phyloP scores from a whole-genome alignment of 2,888 invertebrate species.

The Pyralis farinalis region DNA sequence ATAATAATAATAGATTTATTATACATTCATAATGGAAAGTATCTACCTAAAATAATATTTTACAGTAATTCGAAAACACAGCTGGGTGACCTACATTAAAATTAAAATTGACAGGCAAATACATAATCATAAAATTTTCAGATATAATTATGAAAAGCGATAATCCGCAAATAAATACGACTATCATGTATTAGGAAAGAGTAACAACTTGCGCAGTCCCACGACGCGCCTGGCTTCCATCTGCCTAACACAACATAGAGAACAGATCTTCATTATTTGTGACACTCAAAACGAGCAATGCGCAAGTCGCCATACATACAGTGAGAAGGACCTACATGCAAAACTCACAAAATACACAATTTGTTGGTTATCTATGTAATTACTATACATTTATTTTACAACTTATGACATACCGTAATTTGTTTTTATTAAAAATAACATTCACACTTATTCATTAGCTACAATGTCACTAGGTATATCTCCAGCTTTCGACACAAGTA shows the following conservation, averaged over 20 bases:
- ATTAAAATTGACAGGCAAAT: conserved; percentile 52
- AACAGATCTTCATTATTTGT: conserved; percentile 62
- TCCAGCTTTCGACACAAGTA: conserved; percentile 46
- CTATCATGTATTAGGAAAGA: conserved; percentile 32
- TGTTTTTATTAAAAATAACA: conserved; percentile 50
- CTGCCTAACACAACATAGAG: conserved; percentile 36
- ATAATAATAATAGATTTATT: conserved; percentile 57
- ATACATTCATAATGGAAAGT: conserved; percentile 67
- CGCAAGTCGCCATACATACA: conserved; percentile 42
- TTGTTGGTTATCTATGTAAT: conserved; percentile 36
- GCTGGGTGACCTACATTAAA: conserved; percentile 31
- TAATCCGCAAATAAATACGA: conserved; percentile 28
- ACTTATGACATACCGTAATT: conserved; percentile 37
- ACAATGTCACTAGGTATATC: conserved; percentile 50
- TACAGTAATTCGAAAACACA: conserved; percentile 50
- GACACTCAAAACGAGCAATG: conserved; percentile 49
- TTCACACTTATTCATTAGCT: conserved; percentile 50
- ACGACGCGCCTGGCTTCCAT: conserved; percentile 14
- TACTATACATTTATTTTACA: conserved; percentile 61
- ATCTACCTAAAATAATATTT: conserved; percentile 53
- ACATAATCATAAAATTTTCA: conserved; percentile 22
- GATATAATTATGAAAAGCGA: conserved; percentile 22
- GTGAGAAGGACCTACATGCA: conserved; percentile 35
- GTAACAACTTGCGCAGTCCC: conserved; percentile 34
- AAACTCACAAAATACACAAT: conserved; percentile 40